Evolutionary conservation across 53 echinoderm and acorn worm genomes (phyloP), one percentile per base, ranked within the genome.

Genomic region (Holothuria leucospilota): DNA sequence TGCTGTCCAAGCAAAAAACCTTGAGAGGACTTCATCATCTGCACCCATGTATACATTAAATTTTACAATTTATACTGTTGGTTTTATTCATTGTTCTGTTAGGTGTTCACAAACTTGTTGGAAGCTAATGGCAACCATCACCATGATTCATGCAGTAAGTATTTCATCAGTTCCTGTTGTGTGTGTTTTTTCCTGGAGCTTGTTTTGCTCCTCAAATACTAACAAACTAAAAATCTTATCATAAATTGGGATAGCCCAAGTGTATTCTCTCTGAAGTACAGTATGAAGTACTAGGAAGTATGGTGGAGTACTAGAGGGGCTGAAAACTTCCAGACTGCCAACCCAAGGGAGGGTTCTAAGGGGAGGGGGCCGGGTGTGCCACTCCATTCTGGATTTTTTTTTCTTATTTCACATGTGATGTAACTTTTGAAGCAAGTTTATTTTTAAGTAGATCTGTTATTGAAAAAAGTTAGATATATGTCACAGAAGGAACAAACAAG

Each of bases 321-420:
- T 68, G 68, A 68, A 68, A 68, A 68, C 68, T 68, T 68, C 68
- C 68, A 68, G 68, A 68, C 68, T 68, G 68, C 24, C 68, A 68
- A 68, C 68, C 26, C 68, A 68, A 68, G 68, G 68, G 68, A 68
- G 68, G 68, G 24, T n/a, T 68, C 68, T 68, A 23, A 68, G 27
- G 68, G 68, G 68, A 68, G 68, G 68, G 68, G 68, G 68, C 20
- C 5, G 68, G 68, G 68, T 68, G 69, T 26, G 69, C 69, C 69
- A 68, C 27, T 68, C 9, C 69, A 68, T 68, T 8, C 69, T 26
- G 69, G 28, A n/a, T 13, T 68, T 68, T 68, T 34, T 68, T 68
- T 68, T 68, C 68, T 68, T 68, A 68, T 68, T 68, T 68, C 68
- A 68, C 68, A 68, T 68, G 68, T 68, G 68, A 68, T 68, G 68